Percentiles rank a stretch among this genome's conserved stretches.
These are phyloP conservation scores for Erebia epiphron DNA, from an alignment of 2,888 invertebrate genomes.

Conservation along the genomic window DNA sequence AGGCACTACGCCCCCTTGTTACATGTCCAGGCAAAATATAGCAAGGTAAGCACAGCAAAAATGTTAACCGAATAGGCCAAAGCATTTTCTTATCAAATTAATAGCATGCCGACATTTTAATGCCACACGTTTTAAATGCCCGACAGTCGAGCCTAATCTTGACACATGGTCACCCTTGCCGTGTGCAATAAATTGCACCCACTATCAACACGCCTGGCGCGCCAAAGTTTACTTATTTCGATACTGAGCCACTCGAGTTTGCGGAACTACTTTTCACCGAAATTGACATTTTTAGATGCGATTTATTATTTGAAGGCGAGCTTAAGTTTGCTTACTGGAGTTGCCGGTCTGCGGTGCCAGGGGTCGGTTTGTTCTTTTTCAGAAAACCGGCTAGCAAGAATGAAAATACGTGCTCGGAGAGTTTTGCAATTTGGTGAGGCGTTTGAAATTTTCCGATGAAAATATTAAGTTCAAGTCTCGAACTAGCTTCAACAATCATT, in stretches of 20 bases:
- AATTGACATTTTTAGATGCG: slow-evolving; percentile 29
- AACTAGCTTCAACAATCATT: neutral
- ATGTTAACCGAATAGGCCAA: neutral
- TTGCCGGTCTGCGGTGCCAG: slow-evolving; percentile 5
- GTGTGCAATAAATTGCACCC: slow-evolving; percentile 32
- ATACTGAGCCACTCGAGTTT: slow-evolving; percentile 24
- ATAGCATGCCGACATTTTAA: slow-evolving; percentile 14
- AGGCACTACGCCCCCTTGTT: too few relatives aligned
- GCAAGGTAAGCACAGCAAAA: neutral
- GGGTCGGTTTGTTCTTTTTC: neutral
- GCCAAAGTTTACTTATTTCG: slow-evolving; percentile 32
- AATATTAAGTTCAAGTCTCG: neutral
- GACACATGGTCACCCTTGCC: slow-evolving; percentile 23
- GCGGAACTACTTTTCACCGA: slow-evolving; percentile 25
- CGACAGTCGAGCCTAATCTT: slow-evolving; percentile 17
- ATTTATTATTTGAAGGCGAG: slow-evolving; percentile 20
- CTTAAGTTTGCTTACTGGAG: slow-evolving; percentile 17
- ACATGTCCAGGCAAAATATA: neutral
- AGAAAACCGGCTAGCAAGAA: neutral
- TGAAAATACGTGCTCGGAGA: neutral
- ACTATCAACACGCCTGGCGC: slow-evolving; percentile 30
- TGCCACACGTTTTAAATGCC: slow-evolving; percentile 14
- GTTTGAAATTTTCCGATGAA: neutral
- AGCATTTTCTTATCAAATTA: slow-evolving; percentile 17
- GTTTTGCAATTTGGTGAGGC: neutral